Conservation (phyloP, 2,888 invertebrate genomes). For the Nomada fucata region DNA sequence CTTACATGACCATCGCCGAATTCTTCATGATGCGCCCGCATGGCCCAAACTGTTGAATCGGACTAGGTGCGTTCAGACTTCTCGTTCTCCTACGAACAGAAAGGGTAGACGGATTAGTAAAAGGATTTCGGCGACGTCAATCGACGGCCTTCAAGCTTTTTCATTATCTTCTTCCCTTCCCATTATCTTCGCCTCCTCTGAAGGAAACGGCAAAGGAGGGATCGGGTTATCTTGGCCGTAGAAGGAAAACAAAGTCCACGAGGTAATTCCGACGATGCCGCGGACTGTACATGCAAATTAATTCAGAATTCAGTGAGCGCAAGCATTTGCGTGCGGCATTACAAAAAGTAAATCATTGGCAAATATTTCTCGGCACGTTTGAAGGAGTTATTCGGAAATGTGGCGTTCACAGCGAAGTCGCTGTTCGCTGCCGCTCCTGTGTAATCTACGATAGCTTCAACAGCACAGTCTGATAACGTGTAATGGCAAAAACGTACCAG, state of each 20-base stretch:
- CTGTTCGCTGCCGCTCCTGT: background rate
- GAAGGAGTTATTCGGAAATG: background rate
- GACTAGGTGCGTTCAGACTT: conserved; percentile 98
- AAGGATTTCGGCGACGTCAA: no score
- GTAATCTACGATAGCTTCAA: background rate
- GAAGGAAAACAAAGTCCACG: background rate
- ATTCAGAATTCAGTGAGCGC: background rate
- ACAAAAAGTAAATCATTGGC: background rate
- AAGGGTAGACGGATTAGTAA: background rate
- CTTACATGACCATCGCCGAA: conserved; percentile 98
- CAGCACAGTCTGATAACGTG: background rate
- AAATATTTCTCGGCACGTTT: background rate
- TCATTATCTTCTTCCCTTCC: background rate
- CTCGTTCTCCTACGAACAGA: conserved; percentile 92
- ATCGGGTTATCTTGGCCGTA: background rate
- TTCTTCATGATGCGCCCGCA: conserved; percentile 99
- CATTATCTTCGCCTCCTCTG: background rate
- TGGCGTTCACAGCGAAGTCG: background rate
- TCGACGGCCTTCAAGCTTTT: no score
- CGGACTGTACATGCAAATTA: conserved; percentile 15
- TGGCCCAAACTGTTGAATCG: conserved; percentile 98
- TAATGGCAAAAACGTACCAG: background rate
- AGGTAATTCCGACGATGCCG: background rate
- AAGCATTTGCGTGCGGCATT: conserved; percentile 13
- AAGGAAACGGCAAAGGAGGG: no score